Base-by-base conservation (phyloP, 2,888 invertebrate genomes). In the Heteromurus nitidus region DNA sequence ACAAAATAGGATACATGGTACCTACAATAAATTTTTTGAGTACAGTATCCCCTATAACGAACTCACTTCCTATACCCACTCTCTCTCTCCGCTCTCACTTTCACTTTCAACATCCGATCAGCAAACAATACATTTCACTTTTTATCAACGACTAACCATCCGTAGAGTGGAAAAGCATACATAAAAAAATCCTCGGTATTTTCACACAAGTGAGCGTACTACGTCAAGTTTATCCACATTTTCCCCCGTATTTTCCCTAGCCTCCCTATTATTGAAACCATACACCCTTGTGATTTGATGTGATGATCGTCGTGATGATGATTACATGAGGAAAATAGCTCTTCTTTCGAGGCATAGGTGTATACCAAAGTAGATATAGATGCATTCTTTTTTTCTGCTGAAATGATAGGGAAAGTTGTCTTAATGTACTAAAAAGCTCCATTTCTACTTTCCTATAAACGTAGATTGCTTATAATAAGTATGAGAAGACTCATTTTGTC, bases 51-150 rank as follows among this genome's bases (percentile, higher is more conserved):
- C n/a, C n/a, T n/a, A n/a, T n/a, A n/a, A n/a, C n/a, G n/a, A n/a
- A n/a, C n/a, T n/a, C n/a, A n/a, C n/a, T n/a, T n/a, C n/a, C n/a
- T n/a, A n/a, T n/a, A n/a, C n/a, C 36, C 62, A 31, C 13, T 26
- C 30, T 7, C 18, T 28, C 60, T 16, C 30, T 31, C 1, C 36
- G 30, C 62, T 30, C 24, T 53, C 53, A n/a, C n/a, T 47, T 16
- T 47, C 3, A 58, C n/a, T 16, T n/a, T 7, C 42, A 62, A 47
- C 26, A 70, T 31, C 62, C 77, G 42, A 77, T 77, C 77, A 70
- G 26, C 64, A 70, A 70, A 77, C 77, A 77, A 77, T 77, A 47
- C 53, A 53, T 69, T 70, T 64, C 64, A 64, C 64, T 77, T 77
- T 62, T 70, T 77, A 70, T 77, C 69, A 64, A 64, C 64, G 53